Base-by-base conservation (phyloP, 1,140 invertebrate genomes). In the Halictus rubicundus region DNA sequence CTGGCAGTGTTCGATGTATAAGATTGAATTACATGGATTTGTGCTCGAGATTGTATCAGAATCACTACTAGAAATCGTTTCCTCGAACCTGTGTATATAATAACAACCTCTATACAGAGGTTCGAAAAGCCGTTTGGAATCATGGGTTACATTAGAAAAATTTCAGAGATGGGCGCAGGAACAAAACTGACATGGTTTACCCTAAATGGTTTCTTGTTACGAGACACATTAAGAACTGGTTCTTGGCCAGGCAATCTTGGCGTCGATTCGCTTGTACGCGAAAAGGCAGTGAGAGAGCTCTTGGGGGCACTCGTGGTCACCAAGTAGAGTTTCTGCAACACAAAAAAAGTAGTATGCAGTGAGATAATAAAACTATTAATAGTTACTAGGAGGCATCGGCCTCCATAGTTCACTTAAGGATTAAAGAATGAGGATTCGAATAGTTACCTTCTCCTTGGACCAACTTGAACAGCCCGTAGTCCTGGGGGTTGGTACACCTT, bases 191-290 rank as follows among this genome's bases (percentile, higher is more conserved):
- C 12, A 75, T 72, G 23, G 39, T 71, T 71, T 10, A 63, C 1
- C 21, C 59, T 52, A 64, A 49, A 8, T 16, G 27, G n/a, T 23
- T n/a, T n/a, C 37, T 7, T 64, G 0, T 52, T 12, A 21, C 16
- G 1, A 63, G 2, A 39, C n/a, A 4, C 37, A 79, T 90, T 83
- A 91, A 72, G 93, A 92, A 61, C 90, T 92, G 52, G 94, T 94
- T 88, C 92, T 96, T 7, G 98, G 98, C 98, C 98, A 99, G 64
- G 98, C 98, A 86, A 99, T 99, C 94, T 99, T 99, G 21, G 98
- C 98, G 90, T 98, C 98, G 88, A 97, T 97, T 64, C 98, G 94
- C 93, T 99, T 99, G 93, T 98, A 99, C 1, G 98, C 98, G 89
- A 99, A 96, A 88, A 98, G 96, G 91, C 97, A 97, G 86, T 98